Evolutionary conservation across 2,888 invertebrate species (phyloP), one percentile per base, ranked within the genome.

Genomic region (Nomada lathburiana): DNA sequence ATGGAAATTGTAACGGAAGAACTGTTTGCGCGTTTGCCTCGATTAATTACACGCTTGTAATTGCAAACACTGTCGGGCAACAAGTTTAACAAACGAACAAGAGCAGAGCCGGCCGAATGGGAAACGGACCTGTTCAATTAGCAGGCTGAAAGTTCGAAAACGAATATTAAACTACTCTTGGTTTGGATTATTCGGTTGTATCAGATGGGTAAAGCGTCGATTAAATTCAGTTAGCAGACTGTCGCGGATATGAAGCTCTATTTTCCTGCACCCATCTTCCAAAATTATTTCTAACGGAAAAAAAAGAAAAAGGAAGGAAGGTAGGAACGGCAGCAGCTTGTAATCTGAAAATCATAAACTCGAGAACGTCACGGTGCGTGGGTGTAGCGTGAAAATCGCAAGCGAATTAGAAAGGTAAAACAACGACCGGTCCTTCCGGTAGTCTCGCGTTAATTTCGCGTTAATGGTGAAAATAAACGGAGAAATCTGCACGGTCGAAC

Each of bases 401-500:
- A 26, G 26, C n/a, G 64, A 64, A 26, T 50, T 64, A 64, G 18
- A 29, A 52, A 64, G 13, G 10, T 4, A 47, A 50, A 59, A 47
- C 59, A 29, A 20, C 57, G 36, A 16, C 16, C 2, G 10, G 29
- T 36, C 4, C 18, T 44, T 3, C 16, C 10, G 29, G 26, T 26
- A 18, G 47, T 59, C 44, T 26, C 11, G 57, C 36, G 18, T 76
- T 69, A 62, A 68, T 69, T 53, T 26, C 11, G 57, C 36, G 18
- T 76, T 69, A 62, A 68, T 63, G 69, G 55, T 10, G 36, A 63
- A 63, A 71, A 71, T 63, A 23, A 20, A 47, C n/a, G 1, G 16
- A 2, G 9, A 55, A 36, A 71, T 71, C 55, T 53, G 47, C 76
- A 71, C 36, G 63, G 73, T 78, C 57, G 69, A 78, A 75, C 67